Evolutionary conservation across 2,888 invertebrate species (phyloP).

Genomic region (Xylophagus ater): DNA sequence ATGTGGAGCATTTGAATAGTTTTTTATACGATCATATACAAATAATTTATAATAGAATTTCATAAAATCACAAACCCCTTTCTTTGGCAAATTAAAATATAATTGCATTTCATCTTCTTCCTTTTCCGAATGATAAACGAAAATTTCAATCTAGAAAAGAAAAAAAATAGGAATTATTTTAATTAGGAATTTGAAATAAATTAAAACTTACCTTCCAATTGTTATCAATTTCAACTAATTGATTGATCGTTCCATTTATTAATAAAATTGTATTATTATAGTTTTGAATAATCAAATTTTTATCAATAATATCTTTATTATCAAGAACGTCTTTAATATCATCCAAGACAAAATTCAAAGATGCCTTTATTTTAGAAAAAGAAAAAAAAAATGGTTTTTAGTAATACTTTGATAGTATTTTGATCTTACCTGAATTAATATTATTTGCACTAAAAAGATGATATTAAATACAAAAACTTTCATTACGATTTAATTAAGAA

Average conservation of each 20-base stretch:
- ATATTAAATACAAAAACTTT: too few species aligned
- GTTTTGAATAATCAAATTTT: conserved; percentile 21
- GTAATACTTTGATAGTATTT: too few species aligned
- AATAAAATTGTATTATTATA: conserved; percentile 16
- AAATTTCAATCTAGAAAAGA: too few species aligned
- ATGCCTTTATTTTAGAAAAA: too few species aligned
- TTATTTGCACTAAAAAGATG: too few species aligned
- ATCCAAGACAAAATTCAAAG: conserved; percentile 18
- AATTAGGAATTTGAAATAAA: too few species aligned
- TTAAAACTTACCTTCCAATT: conserved; percentile 25
- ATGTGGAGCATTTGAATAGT: conserved; percentile 28
- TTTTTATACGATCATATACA: conserved; percentile 26
- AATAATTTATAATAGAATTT: conserved; percentile 23
- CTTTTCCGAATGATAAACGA: too few species aligned
- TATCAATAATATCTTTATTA: conserved; percentile 17
- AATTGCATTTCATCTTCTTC: not conserved
- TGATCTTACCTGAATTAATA: too few species aligned
- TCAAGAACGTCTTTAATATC: conserved; percentile 19
- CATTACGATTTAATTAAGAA: too few species aligned
- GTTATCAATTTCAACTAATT: conserved; percentile 22
- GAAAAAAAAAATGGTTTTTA: too few species aligned
- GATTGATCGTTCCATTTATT: conserved; percentile 24
- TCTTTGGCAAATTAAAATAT: conserved; percentile 11
- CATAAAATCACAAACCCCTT: conserved; percentile 24
- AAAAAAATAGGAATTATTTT: too few species aligned